Evolutionary conservation across 2,888 invertebrate genomes (phyloP).

Genomic region (Isotomurus palustris): DNA sequence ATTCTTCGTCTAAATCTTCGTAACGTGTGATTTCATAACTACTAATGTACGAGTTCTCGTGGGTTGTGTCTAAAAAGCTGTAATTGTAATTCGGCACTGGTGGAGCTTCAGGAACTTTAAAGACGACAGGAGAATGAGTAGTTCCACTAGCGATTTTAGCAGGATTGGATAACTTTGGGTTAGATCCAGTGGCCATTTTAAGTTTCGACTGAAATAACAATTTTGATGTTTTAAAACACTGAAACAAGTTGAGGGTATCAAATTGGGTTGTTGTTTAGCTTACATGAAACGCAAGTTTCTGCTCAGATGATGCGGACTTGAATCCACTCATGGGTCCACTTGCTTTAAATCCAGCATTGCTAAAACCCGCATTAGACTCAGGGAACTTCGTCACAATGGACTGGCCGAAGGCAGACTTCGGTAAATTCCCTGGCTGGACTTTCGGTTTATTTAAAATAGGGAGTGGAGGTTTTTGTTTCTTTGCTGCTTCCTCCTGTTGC

Average conservation of each 20-base stretch:
- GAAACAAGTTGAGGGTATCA: too few species aligned
- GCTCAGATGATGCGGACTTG: conserved; percentile 8
- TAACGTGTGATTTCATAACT: conserved; percentile 40
- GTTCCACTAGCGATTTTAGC: conserved; percentile 15
- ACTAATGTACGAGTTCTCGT: conserved; percentile 20
- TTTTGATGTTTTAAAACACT: neutral
- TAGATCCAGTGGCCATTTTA: too few species aligned
- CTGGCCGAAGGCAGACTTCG: too few species aligned
- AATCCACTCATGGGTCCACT: neutral
- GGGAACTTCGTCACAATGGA: too few species aligned
- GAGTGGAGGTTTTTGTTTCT: conserved; percentile 11
- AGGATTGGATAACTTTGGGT: conserved; percentile 6
- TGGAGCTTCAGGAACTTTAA: neutral
- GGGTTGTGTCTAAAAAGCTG: conserved; percentile 28
- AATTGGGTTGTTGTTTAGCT: too few species aligned
- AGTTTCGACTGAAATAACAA: too few species aligned
- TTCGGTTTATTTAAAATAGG: too few species aligned
- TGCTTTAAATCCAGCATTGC: neutral
- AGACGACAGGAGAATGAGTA: too few species aligned
- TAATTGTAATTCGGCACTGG: too few species aligned
- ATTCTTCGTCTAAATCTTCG: conserved; percentile 41
- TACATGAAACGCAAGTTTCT: too few species aligned
- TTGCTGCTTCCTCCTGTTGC: conserved; percentile 6
- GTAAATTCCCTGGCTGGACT: too few species aligned
- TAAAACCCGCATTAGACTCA: neutral